Evolutionary conservation across 2,113 vertebrate species (phyloP), one percentile per base, ranked within the genome.

Genomic region (Rhynchomys soricoides): DNA sequence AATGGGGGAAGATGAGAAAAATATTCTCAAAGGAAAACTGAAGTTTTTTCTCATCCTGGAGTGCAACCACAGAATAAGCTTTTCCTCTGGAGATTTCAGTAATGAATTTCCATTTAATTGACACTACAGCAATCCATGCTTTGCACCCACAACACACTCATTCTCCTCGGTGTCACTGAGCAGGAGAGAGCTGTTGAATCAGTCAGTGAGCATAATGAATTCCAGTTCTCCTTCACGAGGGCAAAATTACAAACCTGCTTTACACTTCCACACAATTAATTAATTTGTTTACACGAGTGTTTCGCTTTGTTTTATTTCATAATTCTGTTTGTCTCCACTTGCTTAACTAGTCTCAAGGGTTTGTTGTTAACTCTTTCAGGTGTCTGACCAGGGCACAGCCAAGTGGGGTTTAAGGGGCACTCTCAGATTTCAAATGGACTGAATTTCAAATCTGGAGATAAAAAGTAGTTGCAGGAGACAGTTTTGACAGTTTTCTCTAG

Each of bases 211-310:
- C 93, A 90, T 98, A 98, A 99, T 98, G 97, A 98, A 98, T 98
- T 98, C 96, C 97, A 98, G 98, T 98, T 98, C 98, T 96, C 96
- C 97, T 98, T 98, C 50, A 13, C 95, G 98, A 98, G 98, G 98
- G 97, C 98, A 98, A 98, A 98, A 98, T 98, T 98, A 98, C 97
- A 98, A 98, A 98, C 50, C 78, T 57, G 98, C 95, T 97, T 98
- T 98, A 98, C 97, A 98, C 97, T 99, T 98, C 97, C 98, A 98
- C 98, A 97, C 98, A 98, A 98, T 98, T 98, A 99, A 98, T 99
- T 99, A 99, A 98, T 98, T 98, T 99, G 98, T 98, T 98, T 98
- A 98, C 98, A 98, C 0, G 0, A 98, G 97, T 98, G 92, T 96
- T 98, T 98, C 96, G 91, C 97, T 98, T 98, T 98, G 97, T 98